Evolutionary conservation across 2,888 invertebrate species (phyloP).

Genomic region (Orchestes rusci): DNA sequence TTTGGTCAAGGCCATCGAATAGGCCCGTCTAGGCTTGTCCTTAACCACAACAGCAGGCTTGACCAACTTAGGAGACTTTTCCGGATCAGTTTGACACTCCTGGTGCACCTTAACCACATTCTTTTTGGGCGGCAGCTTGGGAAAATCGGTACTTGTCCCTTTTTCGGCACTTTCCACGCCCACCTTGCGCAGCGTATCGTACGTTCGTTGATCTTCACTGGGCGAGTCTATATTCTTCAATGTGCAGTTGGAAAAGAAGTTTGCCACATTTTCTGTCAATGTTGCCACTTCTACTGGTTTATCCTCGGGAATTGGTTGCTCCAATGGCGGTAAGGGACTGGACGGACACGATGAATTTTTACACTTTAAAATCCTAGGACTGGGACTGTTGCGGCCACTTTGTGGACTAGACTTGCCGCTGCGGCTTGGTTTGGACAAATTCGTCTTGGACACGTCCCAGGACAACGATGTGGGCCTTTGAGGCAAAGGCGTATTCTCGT

Average conservation of each 20-base stretch:
- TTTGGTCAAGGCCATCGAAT: slow-evolving; percentile 40
- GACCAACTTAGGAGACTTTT: slow-evolving; percentile 13
- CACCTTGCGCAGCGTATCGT: slow-evolving; percentile 40
- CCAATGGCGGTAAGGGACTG: slow-evolving; percentile 44
- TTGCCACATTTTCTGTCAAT: slow-evolving; percentile 27
- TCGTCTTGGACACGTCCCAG: slow-evolving; percentile 93
- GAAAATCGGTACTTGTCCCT: slow-evolving; percentile 42
- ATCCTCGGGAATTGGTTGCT: slow-evolving; percentile 42
- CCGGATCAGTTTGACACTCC: slow-evolving; percentile 42
- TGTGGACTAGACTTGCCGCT: slow-evolving; percentile 45
- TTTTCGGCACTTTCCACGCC: slow-evolving; percentile 42
- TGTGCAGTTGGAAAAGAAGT: slow-evolving; percentile 20
- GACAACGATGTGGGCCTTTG: slow-evolving; percentile 74
- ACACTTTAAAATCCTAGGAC: slow-evolving; percentile 46
- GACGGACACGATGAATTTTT: slow-evolving; percentile 42
- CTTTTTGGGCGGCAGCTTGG: slow-evolving; percentile 31
- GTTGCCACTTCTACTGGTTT: slow-evolving; percentile 25
- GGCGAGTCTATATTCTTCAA: slow-evolving; percentile 39
- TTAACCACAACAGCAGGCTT: slow-evolving; percentile 1
- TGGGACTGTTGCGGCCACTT: slow-evolving; percentile 51
- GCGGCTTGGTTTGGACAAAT: slow-evolving; percentile 38
- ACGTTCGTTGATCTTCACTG: slow-evolving; percentile 43
- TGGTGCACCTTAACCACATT: slow-evolving; percentile 38
- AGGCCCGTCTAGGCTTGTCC: slow-evolving; percentile 14
- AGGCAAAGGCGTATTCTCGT: slow-evolving; percentile 79